A percentile compares a stretch with the other conserved stretches of the same genome.
Evolutionary conservation across 1,140 invertebrate species (phyloP).

Genomic region (Drosophila repletoides): DNA sequence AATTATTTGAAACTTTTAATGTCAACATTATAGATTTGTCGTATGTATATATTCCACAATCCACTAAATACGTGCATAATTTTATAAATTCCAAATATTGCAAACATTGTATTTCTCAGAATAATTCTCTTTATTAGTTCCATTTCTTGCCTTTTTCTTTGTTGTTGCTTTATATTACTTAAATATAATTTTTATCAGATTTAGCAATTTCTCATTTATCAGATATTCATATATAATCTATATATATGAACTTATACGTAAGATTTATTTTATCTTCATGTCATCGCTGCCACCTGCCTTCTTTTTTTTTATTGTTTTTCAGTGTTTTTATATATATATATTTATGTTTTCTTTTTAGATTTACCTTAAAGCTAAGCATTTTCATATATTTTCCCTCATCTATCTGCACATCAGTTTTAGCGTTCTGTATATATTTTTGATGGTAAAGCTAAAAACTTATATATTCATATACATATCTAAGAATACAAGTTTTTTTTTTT

Average conservation of each 20-base stretch:
- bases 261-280: conserved; percentile 54
- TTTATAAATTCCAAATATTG: neutral
- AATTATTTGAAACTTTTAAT: neutral
- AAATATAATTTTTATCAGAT: conserved; percentile 69
- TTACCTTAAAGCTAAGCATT: conserved; percentile 62
- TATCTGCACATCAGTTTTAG: conserved; percentile 5
- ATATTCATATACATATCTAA: neutral
- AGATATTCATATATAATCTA: conserved; percentile 59
- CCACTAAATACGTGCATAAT: neutral
- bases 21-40: no score
- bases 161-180: conserved; percentile 57
- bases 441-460: conserved; percentile 30
- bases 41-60: no score
- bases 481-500: neutral
- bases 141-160: conserved; percentile 59
- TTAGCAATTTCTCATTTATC: conserved; percentile 72
- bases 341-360: conserved; percentile 42
- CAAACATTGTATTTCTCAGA: conserved; percentile 63
- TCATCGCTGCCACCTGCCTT: conserved; percentile 54
- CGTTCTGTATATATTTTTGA: conserved; percentile 16
- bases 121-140: conserved; percentile 80
- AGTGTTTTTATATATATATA: conserved; percentile 6
- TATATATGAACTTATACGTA: conserved; percentile 66
- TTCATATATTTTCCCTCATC: conserved; percentile 26
- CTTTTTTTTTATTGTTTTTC: conserved; percentile 28